A percentile compares a stretch with the other conserved stretches of the same genome.
Evolutionary conservation across 2,797 vertebrate genomes (phyloP).

Genomic region (Pelodytes ibericus): DNA sequence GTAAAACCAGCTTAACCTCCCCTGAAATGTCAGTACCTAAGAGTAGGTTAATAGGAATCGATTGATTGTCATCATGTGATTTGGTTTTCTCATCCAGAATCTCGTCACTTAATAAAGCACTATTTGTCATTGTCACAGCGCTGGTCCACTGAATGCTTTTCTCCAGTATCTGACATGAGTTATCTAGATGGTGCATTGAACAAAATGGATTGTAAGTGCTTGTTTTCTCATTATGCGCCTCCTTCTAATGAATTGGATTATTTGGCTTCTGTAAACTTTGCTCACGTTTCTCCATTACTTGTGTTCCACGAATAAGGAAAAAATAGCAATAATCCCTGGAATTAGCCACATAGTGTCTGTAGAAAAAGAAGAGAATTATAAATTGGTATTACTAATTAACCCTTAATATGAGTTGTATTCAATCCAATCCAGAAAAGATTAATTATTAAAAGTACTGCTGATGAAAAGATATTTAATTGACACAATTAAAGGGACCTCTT

Average conservation of each 20-base stretch:
- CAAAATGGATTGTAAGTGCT: slow-evolving; percentile 19
- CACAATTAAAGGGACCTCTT: too few relatives aligned
- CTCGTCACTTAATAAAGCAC: slow-evolving; percentile 35
- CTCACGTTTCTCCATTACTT: background rate
- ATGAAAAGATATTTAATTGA: too few relatives aligned
- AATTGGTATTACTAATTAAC: too few relatives aligned
- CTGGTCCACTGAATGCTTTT: slow-evolving; percentile 7
- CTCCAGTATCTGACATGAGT: background rate
- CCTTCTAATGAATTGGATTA: slow-evolving; percentile 10
- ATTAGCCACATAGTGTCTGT: too few relatives aligned
- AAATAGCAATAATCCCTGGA: background rate
- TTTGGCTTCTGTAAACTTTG: slow-evolving; percentile 12
- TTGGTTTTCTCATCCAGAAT: slow-evolving; percentile 40
- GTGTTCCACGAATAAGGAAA: background rate
- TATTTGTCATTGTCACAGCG: slow-evolving; percentile 38
- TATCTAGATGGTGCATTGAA: slow-evolving; percentile 10
- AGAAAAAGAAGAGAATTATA: too few relatives aligned
- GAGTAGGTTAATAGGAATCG: slow-evolving; percentile 45
- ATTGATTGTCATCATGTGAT: slow-evolving; percentile 39
- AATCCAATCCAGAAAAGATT: too few relatives aligned
- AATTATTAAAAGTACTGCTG: too few relatives aligned
- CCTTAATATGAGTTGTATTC: too few relatives aligned
- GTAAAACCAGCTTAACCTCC: slow-evolving; percentile 21
- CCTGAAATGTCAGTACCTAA: slow-evolving; percentile 11
- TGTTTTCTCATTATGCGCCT: slow-evolving; percentile 32